phyloP scores from a whole-genome alignment of 2,113 vertebrate genomes.

The Catharus fuscescens region DNA sequence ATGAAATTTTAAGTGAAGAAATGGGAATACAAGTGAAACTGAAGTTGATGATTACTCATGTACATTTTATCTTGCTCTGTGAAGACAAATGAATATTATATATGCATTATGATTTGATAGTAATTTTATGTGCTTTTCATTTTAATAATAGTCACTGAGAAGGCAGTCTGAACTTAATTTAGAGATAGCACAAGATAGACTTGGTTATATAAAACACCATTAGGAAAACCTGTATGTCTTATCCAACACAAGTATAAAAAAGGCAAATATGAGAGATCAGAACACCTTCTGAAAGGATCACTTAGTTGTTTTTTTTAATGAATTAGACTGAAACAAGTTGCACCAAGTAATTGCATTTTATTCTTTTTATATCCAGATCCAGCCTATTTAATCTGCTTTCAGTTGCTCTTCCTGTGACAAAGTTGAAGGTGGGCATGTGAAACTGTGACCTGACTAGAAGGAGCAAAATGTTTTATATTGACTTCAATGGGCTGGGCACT shows the following conservation, averaged over 20 bases:
- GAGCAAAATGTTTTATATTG: background rate
- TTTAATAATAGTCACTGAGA: background rate
- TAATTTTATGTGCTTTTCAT: background rate
- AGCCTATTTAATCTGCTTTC: background rate
- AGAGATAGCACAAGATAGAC: background rate
- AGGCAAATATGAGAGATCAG: background rate
- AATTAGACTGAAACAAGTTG: background rate
- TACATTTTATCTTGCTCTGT: background rate
- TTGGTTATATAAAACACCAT: background rate
- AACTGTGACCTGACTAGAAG: background rate
- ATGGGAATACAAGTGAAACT: background rate
- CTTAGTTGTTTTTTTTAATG: background rate
- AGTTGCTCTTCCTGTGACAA: background rate
- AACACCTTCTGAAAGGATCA: background rate
- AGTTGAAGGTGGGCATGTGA: background rate
- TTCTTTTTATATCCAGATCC: background rate
- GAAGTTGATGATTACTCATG: background rate
- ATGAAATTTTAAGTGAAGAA: background rate
- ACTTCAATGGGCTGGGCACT: background rate
- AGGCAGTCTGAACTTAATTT: background rate
- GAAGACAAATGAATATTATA: background rate
- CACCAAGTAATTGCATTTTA: background rate
- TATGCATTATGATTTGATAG: background rate
- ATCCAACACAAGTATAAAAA: background rate
- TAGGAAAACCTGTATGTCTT: background rate